Conservation (phyloP, 2,888 invertebrate genomes). For the Punctoribates punctum region DNA sequence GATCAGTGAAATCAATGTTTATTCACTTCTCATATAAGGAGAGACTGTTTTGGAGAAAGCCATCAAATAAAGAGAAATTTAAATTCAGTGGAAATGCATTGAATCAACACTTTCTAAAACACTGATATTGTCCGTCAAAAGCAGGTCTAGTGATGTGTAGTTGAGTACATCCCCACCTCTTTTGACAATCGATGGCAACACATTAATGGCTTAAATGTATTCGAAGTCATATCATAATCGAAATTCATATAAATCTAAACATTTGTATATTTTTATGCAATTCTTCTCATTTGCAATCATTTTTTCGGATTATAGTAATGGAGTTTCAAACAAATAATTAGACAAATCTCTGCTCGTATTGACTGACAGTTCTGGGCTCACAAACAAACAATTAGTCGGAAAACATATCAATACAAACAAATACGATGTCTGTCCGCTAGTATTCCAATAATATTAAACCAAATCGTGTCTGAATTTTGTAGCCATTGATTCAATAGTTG, state of each 20-base stretch:
- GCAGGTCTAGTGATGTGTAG: neutral
- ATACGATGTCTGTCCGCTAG: constrained; percentile 6
- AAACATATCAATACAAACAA: constrained; percentile 24
- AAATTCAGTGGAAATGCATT: neutral
- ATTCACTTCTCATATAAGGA: neutral
- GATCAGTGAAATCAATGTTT: too few relatives aligned
- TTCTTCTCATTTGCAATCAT: constrained; percentile 19
- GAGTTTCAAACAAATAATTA: neutral
- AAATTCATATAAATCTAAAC: neutral
- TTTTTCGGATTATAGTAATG: neutral
- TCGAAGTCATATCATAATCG: constrained; percentile 21
- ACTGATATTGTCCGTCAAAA: neutral
- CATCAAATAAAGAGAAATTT: neutral
- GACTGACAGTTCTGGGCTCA: neutral
- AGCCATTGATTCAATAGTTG: neutral
- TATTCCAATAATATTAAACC: neutral
- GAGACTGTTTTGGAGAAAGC: neutral
- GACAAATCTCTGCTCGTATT: neutral
- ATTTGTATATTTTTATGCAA: constrained; percentile 23
- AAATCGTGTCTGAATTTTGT: constrained; percentile 12
- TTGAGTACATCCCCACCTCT: constrained; percentile 1
- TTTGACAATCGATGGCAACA: neutral
- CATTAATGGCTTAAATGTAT: constrained; percentile 4
- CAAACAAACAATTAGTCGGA: neutral
- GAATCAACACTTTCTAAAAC: neutral